These are phyloP conservation scores for Serinus canaria DNA, from an alignment of 2,113 vertebrate species.

Conservation along the genomic window DNA sequence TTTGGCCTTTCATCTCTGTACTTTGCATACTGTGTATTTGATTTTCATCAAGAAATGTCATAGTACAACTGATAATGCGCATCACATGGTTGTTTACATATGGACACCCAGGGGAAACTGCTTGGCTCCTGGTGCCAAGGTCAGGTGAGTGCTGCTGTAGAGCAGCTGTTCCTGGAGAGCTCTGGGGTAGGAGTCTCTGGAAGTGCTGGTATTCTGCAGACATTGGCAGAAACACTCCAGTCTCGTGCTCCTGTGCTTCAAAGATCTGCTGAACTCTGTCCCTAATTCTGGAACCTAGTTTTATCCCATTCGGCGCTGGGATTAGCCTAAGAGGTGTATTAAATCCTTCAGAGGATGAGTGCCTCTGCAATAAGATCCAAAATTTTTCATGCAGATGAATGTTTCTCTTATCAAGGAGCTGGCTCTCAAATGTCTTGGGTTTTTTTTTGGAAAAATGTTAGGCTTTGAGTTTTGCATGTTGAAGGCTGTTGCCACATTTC, in stretches of 20 bases:
- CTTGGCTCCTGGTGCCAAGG: rapidly evolving
- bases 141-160: neutral
- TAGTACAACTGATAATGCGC: neutral
- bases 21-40: neutral
- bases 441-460: neutral
- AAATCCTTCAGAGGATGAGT: neutral
- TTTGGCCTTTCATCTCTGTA: neutral
- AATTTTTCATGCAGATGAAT: neutral
- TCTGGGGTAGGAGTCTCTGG: neutral
- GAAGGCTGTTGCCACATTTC: neutral
- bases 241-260: neutral
- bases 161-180: neutral
- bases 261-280: neutral
- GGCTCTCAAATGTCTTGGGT: neutral
- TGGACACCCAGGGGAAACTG: neutral
- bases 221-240: neutral
- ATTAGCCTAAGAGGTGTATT: neutral
- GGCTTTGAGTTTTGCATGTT: neutral
- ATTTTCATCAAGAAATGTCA: neutral
- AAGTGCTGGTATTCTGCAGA: neutral
- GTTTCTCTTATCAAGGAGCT: neutral
- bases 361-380: neutral
- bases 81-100: neutral
- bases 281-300: neutral
- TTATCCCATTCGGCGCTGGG: rapidly evolving